A percentile compares a stretch with the other conserved stretches of the same genome.
Conservation (phyloP, 2,797 vertebrate species). For the Pelochelys cantorii region DNA sequence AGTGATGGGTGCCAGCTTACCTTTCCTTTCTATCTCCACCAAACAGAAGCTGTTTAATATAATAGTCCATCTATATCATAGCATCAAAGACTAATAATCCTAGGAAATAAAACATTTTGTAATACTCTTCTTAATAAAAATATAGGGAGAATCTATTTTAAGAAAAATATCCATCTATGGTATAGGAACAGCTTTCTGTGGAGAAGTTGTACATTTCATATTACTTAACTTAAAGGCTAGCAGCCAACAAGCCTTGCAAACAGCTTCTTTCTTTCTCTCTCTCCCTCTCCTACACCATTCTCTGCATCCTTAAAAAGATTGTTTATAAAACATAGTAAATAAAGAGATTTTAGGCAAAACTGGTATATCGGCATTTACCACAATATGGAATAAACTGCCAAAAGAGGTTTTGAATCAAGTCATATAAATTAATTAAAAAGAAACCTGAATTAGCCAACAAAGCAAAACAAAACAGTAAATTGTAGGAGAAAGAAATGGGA, state of each 20-base stretch:
- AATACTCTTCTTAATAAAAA: background rate
- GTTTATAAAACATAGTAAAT: background rate
- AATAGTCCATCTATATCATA: background rate
- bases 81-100: background rate
- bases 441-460: background rate
- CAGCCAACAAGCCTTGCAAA: background rate
- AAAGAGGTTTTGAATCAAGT: background rate
- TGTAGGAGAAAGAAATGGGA: background rate
- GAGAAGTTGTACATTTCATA: rapidly evolving
- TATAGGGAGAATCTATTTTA: background rate
- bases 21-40: background rate
- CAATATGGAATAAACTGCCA: background rate
- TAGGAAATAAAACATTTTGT: rapidly evolving
- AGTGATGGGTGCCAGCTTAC: rapidly evolving
- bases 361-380: background rate
- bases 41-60: background rate
- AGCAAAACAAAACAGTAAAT: rapidly evolving
- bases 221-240: background rate
- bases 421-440: background rate
- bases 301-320: background rate
- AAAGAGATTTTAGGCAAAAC: background rate
- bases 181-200: background rate
- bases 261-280: background rate
- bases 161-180: background rate
- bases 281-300: background rate